Base-by-base conservation (phyloP, 2,888 invertebrate species). In the Yponomeuta malinellus region DNA sequence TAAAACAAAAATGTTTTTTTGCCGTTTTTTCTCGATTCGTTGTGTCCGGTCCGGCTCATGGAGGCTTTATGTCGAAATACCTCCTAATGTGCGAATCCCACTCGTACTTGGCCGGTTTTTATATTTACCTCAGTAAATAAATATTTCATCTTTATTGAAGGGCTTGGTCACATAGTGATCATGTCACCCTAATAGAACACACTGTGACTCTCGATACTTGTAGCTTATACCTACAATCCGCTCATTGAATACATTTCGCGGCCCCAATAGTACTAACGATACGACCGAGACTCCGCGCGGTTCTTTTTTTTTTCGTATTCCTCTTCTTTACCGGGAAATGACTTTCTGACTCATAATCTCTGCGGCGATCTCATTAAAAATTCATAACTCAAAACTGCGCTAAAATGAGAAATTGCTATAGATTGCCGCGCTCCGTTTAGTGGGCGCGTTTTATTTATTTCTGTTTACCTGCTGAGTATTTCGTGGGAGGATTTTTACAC, bases 341-440 rank as follows among this genome's bases (percentile, higher is more conserved):
- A 93, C 92, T 92, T 92, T 92, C 93, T 87, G 91, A 88, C 90
- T 93, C 93, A 86, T 93, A 93, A 93, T 93, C 88, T 93, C 89
- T 88, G 89, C 85, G 81, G 91, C 92, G 89, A 93, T 93, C 93
- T 93, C 93, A 93, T 93, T 93, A 93, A 92, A 93, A 93, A 93
- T 93, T 93, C 93, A 93, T 93, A 93, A 93, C 90, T 92, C 86
- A 88, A 90, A 90, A 88, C 87, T 89, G 93, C 87, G 85, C 86
- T 92, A 90, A 92, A 91, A 89, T 87, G 83, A 90, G 88, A 91
- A 90, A 84, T 85, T 85, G 33, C 52, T 52, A 59, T 59, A 15
- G 52, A 59, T 59, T 59, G 52, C 52, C 52, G 52, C 12, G 12
- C 52, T 59, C 52, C 52, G 52, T 59, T 59, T 59, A 59, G 52